A percentile compares a stretch with the other conserved stretches of the same genome.
These are phyloP conservation scores for Ursus arctos DNA, from an alignment of 2,113 vertebrate species.

Conservation along the genomic window DNA sequence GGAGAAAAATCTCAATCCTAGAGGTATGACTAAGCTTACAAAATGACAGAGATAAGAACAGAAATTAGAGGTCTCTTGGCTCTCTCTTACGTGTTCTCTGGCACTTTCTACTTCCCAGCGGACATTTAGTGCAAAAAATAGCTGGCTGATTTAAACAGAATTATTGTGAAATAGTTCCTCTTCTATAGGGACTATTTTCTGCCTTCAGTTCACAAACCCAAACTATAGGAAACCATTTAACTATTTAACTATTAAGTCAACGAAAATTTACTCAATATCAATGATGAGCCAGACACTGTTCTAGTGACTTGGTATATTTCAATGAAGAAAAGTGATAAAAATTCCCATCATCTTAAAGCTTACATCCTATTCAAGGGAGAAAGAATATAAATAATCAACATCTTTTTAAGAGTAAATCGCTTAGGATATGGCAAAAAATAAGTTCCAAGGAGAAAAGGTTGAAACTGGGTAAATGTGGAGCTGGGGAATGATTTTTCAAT, in stretches of 20 bases:
- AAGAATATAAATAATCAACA: neutral
- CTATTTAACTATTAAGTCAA: neutral
- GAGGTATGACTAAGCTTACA: neutral
- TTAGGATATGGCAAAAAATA: neutral
- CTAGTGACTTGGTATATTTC: neutral
- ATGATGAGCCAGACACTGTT: neutral
- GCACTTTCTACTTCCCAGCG: neutral
- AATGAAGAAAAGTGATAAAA: neutral
- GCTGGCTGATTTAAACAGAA: neutral
- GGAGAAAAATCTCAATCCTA: neutral
- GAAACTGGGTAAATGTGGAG: neutral
- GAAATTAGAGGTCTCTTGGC: neutral
- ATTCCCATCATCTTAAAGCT: neutral
- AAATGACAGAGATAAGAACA: neutral
- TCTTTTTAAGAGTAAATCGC: neutral
- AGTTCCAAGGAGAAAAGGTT: slow-evolving; percentile 2
- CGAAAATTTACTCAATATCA: neutral
- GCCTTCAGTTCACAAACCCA: neutral
- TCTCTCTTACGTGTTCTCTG: neutral
- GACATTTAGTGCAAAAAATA: neutral
- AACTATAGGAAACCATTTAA: slow-evolving; percentile 4
- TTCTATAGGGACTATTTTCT: neutral
- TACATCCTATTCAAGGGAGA: neutral
- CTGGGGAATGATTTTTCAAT: neutral
- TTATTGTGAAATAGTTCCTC: neutral